Evolutionary conservation across 2,888 invertebrate species (phyloP).

Genomic region (Biston betularia): DNA sequence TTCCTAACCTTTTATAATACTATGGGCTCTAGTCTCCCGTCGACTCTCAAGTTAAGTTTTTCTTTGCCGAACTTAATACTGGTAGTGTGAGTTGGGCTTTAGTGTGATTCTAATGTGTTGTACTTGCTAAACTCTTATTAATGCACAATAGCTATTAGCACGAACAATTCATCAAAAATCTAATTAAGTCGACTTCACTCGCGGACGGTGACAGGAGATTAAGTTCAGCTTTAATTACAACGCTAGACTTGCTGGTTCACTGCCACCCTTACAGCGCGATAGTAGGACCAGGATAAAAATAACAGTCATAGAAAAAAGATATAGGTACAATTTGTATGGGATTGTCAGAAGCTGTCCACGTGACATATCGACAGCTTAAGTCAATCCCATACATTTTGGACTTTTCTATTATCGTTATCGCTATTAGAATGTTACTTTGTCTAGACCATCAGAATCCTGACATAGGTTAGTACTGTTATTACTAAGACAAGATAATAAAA

Average conservation of each 20-base stretch:
- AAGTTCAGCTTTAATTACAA: constrained; percentile 79
- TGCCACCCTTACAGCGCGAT: constrained; percentile 36
- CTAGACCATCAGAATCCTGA: too few species aligned
- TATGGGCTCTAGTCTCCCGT: not conserved
- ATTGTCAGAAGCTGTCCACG: too few species aligned
- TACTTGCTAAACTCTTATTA: constrained; percentile 26
- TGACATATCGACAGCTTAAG: too few species aligned
- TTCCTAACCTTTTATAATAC: too few species aligned
- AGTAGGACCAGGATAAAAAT: constrained; percentile 14
- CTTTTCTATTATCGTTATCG: too few species aligned
- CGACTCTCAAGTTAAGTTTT: not conserved
- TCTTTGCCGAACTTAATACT: not conserved
- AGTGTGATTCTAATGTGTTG: not conserved
- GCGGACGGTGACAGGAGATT: constrained; percentile 76
- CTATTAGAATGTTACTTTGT: too few species aligned
- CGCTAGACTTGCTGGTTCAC: constrained; percentile 60
- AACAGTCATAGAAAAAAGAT: not conserved
- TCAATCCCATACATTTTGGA: too few species aligned
- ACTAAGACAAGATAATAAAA: too few species aligned
- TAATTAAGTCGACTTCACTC: constrained; percentile 68
- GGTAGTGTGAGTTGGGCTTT: not conserved
- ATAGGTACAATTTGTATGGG: too few species aligned
- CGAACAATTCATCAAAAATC: constrained; percentile 73
- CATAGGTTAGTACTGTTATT: too few species aligned
- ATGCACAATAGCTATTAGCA: constrained; percentile 45